Evolutionary conservation across 2,113 vertebrate species (phyloP).

Genomic region (Callorhinus ursinus): DNA sequence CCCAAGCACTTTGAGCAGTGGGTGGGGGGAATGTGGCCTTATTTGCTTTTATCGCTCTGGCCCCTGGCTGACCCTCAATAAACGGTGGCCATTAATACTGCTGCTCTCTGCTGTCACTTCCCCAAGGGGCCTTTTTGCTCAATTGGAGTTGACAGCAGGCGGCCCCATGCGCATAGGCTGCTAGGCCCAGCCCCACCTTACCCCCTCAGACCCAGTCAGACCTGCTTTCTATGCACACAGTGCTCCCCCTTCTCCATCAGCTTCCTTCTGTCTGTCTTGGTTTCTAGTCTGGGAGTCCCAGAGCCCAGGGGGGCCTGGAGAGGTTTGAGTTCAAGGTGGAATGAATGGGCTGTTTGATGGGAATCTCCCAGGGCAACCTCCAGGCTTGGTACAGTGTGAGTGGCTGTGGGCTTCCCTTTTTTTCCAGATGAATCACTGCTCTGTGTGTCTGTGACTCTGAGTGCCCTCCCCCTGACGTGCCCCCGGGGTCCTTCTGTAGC

Average conservation of each 20-base stretch:
- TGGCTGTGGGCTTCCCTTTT: slow-evolving; percentile 51
- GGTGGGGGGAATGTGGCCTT: background rate
- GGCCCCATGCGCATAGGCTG: background rate
- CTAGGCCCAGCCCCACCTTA: background rate
- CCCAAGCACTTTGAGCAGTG: background rate
- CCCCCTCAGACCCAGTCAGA: accelerated
- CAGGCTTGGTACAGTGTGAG: background rate
- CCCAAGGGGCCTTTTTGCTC: background rate
- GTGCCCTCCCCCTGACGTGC: background rate
- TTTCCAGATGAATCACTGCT: slow-evolving; percentile 32
- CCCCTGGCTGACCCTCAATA: background rate
- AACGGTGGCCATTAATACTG: background rate
- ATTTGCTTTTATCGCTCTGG: background rate
- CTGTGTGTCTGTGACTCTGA: background rate
- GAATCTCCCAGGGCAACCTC: slow-evolving; percentile 24
- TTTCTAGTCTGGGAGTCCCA: background rate
- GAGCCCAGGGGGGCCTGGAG: background rate
- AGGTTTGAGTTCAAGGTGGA: slow-evolving; percentile 26
- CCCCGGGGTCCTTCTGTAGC: background rate
- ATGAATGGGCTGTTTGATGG: slow-evolving; percentile 29
- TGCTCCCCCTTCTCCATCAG: background rate
- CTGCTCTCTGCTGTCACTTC: background rate
- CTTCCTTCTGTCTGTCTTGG: background rate
- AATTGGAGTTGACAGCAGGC: background rate
- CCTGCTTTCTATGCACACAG: too few relatives aligned